A percentile compares a stretch with the other conserved stretches of the same genome.
Conservation (phyloP, 2,113 vertebrate genomes). For the Actenoides hombroni region DNA sequence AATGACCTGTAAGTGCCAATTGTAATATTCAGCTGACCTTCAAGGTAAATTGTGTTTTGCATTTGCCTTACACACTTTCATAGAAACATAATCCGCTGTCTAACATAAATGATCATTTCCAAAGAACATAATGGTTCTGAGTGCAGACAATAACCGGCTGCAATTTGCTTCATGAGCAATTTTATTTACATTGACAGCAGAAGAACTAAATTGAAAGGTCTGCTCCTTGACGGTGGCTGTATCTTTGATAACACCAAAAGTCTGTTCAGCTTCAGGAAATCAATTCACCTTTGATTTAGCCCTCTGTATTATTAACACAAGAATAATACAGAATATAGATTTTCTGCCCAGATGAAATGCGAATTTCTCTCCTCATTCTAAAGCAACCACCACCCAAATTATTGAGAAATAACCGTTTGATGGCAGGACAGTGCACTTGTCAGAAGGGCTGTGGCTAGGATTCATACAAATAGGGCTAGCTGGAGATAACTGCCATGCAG, state of each 20-base stretch:
- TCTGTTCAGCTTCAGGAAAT: constrained; percentile 68
- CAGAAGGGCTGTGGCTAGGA: neutral
- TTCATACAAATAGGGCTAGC: neutral
- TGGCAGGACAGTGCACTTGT: neutral
- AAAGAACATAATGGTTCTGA: constrained; percentile 57
- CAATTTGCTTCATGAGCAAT: constrained; percentile 71
- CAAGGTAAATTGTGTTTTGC: constrained; percentile 60
- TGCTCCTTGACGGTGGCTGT: constrained; percentile 49
- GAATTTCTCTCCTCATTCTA: constrained; percentile 10
- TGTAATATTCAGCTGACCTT: constrained; percentile 62
- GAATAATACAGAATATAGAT: constrained; percentile 66
- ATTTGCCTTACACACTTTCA: constrained; percentile 53
- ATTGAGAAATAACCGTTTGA: neutral
- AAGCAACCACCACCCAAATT: constrained; percentile 47
- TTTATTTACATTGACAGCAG: constrained; percentile 67
- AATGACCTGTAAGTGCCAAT: constrained; percentile 17
- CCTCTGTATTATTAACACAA: constrained; percentile 70
- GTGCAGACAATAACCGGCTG: constrained; percentile 55
- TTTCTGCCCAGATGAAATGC: constrained; percentile 53
- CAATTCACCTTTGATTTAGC: constrained; percentile 70
- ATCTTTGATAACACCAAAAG: constrained; percentile 40
- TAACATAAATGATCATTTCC: constrained; percentile 63
- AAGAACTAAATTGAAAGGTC: constrained; percentile 67
- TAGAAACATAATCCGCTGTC: constrained; percentile 34
- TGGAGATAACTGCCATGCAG: neutral